Evolutionary conservation across 2,888 invertebrate genomes (phyloP).

Genomic region (Drosophila robusta): DNA sequence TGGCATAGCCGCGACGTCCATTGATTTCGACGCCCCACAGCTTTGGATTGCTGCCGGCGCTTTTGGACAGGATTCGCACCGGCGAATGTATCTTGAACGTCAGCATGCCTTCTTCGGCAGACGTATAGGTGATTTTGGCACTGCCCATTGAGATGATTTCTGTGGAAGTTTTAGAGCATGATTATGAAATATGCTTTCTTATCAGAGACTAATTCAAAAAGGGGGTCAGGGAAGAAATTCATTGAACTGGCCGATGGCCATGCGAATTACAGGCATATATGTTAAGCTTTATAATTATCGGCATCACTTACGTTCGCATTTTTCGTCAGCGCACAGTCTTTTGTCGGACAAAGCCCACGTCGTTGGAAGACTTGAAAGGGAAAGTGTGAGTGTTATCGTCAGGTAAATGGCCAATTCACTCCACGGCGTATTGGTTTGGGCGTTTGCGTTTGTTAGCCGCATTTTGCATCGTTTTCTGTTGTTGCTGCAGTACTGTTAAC

Average conservation of each 20-base stretch:
- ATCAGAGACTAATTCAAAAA: conserved; percentile 11
- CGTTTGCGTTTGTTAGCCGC: conserved; percentile 58
- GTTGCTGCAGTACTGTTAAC: conserved; percentile 30
- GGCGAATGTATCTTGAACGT: conserved; percentile 87
- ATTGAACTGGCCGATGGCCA: conserved; percentile 2
- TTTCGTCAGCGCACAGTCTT: conserved; percentile 89
- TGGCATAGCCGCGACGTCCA: conserved; percentile 89
- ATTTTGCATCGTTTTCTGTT: conserved; percentile 72
- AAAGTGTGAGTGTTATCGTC: conserved; percentile 42
- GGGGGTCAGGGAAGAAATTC: conserved; percentile 23
- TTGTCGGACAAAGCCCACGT: conserved; percentile 87
- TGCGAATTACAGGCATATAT: no score
- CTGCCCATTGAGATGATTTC: conserved; percentile 86
- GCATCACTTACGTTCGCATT: conserved; percentile 88
- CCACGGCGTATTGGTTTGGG: conserved; percentile 46
- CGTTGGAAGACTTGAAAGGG: conserved; percentile 65
- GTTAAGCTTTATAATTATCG: not conserved
- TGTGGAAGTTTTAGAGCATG: conserved; percentile 26
- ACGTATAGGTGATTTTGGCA: conserved; percentile 87
- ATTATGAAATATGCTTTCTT: conserved; percentile 14
- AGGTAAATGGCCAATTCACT: conserved; percentile 48
- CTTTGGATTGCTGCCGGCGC: conserved; percentile 87
- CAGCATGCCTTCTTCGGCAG: conserved; percentile 87
- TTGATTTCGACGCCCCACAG: conserved; percentile 89
- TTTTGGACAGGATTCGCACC: conserved; percentile 89